Evolutionary conservation across 2,113 vertebrate species (phyloP).

Genomic region (Desmodus rotundus): DNA sequence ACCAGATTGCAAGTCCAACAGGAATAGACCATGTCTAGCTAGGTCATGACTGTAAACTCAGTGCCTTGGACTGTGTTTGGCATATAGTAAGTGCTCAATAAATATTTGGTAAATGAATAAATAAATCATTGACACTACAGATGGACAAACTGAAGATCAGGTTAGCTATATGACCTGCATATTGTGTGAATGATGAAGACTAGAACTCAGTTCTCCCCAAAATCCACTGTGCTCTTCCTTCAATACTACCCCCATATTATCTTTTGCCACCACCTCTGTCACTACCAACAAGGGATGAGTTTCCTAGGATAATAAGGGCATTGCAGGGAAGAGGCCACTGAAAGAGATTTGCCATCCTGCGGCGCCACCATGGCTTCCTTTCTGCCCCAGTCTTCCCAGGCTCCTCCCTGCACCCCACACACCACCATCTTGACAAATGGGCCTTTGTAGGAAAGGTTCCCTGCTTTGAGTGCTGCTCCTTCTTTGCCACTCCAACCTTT

Average conservation of each 20-base stretch:
- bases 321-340: neutral
- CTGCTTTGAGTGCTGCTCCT: too few relatives aligned
- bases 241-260: too few relatives aligned
- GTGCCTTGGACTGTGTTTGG: neutral
- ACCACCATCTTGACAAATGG: neutral
- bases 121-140: neutral
- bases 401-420: neutral
- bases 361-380: neutral
- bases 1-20: neutral
- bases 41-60: neutral
- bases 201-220: neutral
- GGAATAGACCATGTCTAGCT: neutral
- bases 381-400: neutral
- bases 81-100: neutral
- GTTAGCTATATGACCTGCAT: neutral
- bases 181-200: neutral
- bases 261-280: neutral
- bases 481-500: neutral
- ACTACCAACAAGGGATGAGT: neutral
- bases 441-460: neutral
- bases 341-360: neutral
- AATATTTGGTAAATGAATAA: neutral
- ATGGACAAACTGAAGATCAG: neutral
- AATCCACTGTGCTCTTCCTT: neutral
- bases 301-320: neutral